phyloP scores from a whole-genome alignment of 1,140 invertebrate genomes.

The Drosophila persimilis region DNA sequence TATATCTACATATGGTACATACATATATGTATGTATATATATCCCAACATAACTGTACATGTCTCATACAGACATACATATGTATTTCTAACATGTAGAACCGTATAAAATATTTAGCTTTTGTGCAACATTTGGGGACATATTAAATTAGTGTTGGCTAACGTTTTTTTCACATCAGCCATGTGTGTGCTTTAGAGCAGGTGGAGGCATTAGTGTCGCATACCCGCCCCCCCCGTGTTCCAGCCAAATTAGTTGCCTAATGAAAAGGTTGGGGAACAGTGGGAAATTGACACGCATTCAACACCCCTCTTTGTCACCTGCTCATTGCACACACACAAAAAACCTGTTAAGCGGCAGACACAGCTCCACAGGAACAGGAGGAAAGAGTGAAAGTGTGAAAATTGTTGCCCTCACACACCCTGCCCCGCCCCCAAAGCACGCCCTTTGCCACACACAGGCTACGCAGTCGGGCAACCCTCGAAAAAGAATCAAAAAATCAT shows the following conservation, averaged over 20 bases:
- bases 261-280: conserved; percentile 3
- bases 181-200: conserved; percentile 21
- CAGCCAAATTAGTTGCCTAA: conserved; percentile 34
- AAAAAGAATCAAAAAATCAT: conserved; percentile 74
- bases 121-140: conserved; percentile 61
- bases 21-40: conserved; percentile 16
- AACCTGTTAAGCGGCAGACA: conserved; percentile 63
- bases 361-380: conserved; percentile 25
- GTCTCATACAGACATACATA: conserved; percentile 36
- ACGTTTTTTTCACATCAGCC: conserved; percentile 23
- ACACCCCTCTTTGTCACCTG: conserved; percentile 30
- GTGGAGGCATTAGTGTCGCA: conserved; percentile 10
- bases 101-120: conserved; percentile 71
- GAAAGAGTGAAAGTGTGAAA: conserved; percentile 78
- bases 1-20: too few species aligned
- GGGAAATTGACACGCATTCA: too few species aligned
- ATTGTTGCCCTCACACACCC: conserved; percentile 37
- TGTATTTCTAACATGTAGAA: conserved; percentile 25
- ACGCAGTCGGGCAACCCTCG: conserved; percentile 54
- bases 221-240: too few species aligned
- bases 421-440: background rate
- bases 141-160: conserved; percentile 72
- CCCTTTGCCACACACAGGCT: conserved; percentile 12
- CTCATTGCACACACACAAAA: conserved; percentile 28
- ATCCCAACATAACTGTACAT: conserved; percentile 45